Conservation (phyloP, 1,140 invertebrate genomes). For the Mycetomoellerius zeteki region DNA sequence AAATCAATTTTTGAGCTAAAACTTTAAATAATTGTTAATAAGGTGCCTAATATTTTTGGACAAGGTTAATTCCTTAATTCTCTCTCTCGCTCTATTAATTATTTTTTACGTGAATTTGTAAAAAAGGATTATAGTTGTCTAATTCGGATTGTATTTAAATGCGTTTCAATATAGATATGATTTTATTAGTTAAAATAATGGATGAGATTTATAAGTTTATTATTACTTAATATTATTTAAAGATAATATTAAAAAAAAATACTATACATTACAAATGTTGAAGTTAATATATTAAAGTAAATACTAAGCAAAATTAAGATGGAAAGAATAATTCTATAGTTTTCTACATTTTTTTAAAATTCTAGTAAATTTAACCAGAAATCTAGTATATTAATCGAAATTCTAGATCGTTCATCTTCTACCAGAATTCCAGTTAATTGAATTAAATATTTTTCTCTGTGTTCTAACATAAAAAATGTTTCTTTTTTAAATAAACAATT, state of each 20-base stretch:
- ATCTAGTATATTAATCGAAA: not conserved
- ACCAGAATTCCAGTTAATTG: no score
- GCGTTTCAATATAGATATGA: not conserved
- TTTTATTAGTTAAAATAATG: conserved; percentile 5
- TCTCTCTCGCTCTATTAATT: not conserved
- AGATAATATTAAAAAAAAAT: not conserved
- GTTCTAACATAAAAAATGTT: no score
- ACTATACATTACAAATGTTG: not conserved
- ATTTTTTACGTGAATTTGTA: not conserved
- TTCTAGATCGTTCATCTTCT: no score
- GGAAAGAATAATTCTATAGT: not conserved
- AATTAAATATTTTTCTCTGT: no score
- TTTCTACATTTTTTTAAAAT: not conserved
- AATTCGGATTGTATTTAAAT: not conserved
- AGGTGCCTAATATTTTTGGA: no score
- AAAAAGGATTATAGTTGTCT: not conserved
- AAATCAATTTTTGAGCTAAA: no score
- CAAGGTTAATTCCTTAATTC: not conserved
- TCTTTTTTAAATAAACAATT: no score
- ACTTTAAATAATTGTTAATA: no score
- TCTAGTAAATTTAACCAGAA: no score
- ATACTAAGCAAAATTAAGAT: not conserved
- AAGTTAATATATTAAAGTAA: not conserved
- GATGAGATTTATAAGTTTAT: not conserved
- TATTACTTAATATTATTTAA: not conserved